Conservation (phyloP, 2,113 vertebrate species). For the Rhinolophus sinicus region DNA sequence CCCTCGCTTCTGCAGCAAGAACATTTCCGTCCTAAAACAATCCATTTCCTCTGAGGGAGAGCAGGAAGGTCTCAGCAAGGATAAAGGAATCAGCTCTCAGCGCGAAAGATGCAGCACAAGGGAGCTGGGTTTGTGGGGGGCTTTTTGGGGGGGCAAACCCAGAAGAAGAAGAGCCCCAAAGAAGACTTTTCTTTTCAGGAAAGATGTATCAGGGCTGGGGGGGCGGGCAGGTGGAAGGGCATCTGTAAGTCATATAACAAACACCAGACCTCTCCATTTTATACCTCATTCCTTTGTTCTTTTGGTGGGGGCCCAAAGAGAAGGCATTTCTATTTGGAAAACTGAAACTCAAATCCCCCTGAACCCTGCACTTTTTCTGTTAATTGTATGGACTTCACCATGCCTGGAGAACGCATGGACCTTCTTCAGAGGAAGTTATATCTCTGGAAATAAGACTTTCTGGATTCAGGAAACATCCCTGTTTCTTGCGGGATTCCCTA, state of each 20-base stretch:
- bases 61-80: background rate
- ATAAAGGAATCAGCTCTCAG: background rate
- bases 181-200: constrained; percentile 15
- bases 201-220: background rate
- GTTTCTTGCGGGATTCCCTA: constrained; percentile 19
- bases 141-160: background rate
- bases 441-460: constrained; percentile 62
- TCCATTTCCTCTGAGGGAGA: background rate
- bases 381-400: constrained; percentile 6
- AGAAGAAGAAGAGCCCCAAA: background rate
- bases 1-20: background rate
- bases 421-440: constrained; percentile 41
- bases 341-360: constrained; percentile 57
- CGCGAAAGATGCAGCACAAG: background rate
- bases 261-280: constrained; percentile 60
- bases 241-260: constrained; percentile 67
- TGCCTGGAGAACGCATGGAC: background rate
- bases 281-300: constrained; percentile 60
- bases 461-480: constrained; percentile 32
- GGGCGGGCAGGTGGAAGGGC: background rate
- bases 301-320: constrained; percentile 39
- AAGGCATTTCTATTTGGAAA: constrained; percentile 59
- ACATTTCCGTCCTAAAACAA: background rate
- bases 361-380: constrained; percentile 64
- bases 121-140: background rate